Base-by-base conservation (phyloP, 2,113 vertebrate genomes). In the Microtus oregoni region DNA sequence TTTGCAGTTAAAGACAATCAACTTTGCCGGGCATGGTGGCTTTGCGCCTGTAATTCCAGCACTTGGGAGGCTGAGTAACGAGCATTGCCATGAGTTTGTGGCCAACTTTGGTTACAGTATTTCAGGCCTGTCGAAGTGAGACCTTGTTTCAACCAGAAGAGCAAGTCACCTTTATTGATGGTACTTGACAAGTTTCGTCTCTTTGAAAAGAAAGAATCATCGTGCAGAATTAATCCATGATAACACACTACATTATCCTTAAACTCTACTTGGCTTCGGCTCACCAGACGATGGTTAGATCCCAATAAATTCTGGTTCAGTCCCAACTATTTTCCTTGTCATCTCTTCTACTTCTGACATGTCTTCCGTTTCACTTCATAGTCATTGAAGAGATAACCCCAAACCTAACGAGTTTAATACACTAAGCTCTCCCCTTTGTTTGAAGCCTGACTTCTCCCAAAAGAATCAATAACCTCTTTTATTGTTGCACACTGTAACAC, bases 111-210 rank as follows among this genome's bases (percentile, higher is more conserved):
- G 22, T 24, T 52, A 87, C 47, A 72, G 44, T 28, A 26, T 72
- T 65, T 67, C 82, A 65, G 8, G 58, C 61, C 82, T 44, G 82
- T 38, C 61, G 30, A 30, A 85, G 17, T 44, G 82, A 85, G 17
- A 86, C 63, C 17, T 68, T 70, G 65, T 32, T 50, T 87, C 85
- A 70, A 86, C 28, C 85, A 50, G 85, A 68, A 52, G n/a, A 70
- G 86, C 55, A 95, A 72, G 28, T n/a, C n/a, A 5, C 30, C 73
- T 96, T 93, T 72, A n/a, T 92, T 75, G 86, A 30, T 90, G 55
- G 61, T 94, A 52, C 70, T 26, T 73, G 61, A 61, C 88, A 92
- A 52, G 1, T 92, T 91, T 86, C 38, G 20, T 86, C 52, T 86
- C 50, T 28, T 65, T 81, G 94, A 47, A 89, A 38, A 55, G 90